These are phyloP conservation scores for Apteryx mantelli DNA, from an alignment of 2,113 vertebrate species.

Conservation along the genomic window DNA sequence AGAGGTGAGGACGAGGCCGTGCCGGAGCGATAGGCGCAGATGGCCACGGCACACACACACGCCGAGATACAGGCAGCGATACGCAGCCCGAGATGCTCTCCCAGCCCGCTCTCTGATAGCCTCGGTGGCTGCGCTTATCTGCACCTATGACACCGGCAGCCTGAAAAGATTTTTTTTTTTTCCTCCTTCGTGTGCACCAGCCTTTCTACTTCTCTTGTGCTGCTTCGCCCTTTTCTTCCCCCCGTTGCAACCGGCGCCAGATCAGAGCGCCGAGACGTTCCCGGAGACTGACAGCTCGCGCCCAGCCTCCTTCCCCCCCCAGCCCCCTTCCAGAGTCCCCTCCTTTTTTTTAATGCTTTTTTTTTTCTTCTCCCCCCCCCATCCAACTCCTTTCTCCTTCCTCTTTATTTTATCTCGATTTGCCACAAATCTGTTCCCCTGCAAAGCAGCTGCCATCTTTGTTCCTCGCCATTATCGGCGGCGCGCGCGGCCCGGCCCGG, in stretches of 20 bases:
- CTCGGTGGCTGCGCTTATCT: not conserved
- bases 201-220: not conserved
- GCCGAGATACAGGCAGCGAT: not conserved
- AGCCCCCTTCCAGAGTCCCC: not conserved
- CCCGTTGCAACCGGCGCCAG: not conserved
- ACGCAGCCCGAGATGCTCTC: not conserved
- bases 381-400: conserved; percentile 64
- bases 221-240: not conserved
- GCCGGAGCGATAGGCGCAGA: no score
- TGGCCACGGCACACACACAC: not conserved
- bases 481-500: conserved; percentile 56
- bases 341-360: not conserved
- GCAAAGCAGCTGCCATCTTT: conserved; percentile 84
- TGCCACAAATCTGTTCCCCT: conserved; percentile 77
- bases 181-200: not conserved
- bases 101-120: not conserved
- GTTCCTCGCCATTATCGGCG: conserved; percentile 78
- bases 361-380: not conserved
- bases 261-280: not conserved
- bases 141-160: not conserved
- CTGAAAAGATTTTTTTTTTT: not conserved
- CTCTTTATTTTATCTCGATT: conserved; percentile 80
- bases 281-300: not conserved
- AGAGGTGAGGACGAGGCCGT: no score
- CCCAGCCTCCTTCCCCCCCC: not conserved